Evolutionary conservation across 2,797 vertebrate genomes (phyloP), one percentile per base, ranked within the genome.

Genomic region (Chiroxiphia lanceolata): DNA sequence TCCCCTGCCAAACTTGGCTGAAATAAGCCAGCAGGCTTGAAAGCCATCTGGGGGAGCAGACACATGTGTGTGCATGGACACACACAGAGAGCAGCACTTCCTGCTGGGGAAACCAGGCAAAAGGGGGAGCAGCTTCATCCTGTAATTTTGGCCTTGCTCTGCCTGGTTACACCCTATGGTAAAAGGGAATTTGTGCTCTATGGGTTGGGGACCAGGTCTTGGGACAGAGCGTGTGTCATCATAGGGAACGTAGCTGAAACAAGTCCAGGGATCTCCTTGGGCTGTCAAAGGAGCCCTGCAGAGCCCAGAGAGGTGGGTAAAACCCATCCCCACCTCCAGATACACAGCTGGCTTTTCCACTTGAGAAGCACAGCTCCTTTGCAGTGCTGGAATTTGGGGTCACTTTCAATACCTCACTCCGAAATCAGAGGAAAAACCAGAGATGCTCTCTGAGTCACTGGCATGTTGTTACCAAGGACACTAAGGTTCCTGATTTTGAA

Each of bases 401-500:
- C 89, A 96, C 91, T 95, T 91, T 81, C 89, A 91, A 44, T 45
- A 84, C 45, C 50, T 75, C 2, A 0, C 88, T 96, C 48, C 59
- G 85, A 87, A 93, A 84, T 16, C 78, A 93, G 75, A 81, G 75
- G 83, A 79, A 87, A 80, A 80, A 95, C 74, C 25, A 5, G 70
- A 89, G 96, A 65, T 0, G 2, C 54, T 89, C 86, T 93, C 93
- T 95, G 93, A 95, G 84, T 96, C 95, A 97, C 67, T 93, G 87
- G 69, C 87, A 82, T 95, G 92, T 96, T 97, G 96, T 96, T 96
- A 96, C 92, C 94, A 94, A 90, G 92, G 94, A 96, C 93, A 93
- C 91, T 95, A 84, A 95, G 93, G 94, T 97, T 97, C 77, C 87
- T 87, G 90, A 96, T 95, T 97, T 87, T 96, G 95, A 96, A 96